These are phyloP conservation scores for Cyclopterus lumpus DNA, from an alignment of 2,797 vertebrate species.

Conservation along the genomic window DNA sequence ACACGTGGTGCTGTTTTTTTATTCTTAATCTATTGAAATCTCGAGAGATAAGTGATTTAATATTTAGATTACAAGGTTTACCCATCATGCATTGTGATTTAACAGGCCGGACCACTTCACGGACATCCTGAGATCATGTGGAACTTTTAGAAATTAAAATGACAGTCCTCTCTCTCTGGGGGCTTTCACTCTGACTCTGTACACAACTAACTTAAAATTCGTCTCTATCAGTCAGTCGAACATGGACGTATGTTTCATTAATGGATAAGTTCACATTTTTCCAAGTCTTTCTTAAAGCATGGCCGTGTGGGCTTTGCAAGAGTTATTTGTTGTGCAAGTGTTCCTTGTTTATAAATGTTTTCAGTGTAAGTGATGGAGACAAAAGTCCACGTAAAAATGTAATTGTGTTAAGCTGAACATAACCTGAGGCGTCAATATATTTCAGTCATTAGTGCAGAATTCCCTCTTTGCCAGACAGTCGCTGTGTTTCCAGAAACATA, in stretches of 20 bases:
- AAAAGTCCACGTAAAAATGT: background rate
- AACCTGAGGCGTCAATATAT: background rate
- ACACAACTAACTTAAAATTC: slow-evolving; percentile 46
- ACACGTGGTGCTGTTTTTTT: slow-evolving; percentile 68
- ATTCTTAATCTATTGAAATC: slow-evolving; percentile 44
- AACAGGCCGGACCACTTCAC: slow-evolving; percentile 47
- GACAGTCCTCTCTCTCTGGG: slow-evolving; percentile 32
- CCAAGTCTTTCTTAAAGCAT: background rate
- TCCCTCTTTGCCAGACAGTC: background rate
- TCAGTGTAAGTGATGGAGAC: background rate
- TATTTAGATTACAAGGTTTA: slow-evolving; percentile 18
- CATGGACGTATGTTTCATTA: slow-evolving; percentile 42
- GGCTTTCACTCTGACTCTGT: slow-evolving; percentile 33
- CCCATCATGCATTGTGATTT: slow-evolving; percentile 40
- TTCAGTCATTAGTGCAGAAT: background rate
- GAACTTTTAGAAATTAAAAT: slow-evolving; percentile 11
- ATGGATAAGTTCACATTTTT: slow-evolving; percentile 37
- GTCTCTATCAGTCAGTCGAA: slow-evolving; percentile 52
- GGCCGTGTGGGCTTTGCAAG: background rate
- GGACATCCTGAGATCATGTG: slow-evolving; percentile 35
- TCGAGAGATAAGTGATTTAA: slow-evolving; percentile 8
- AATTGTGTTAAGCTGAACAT: background rate
- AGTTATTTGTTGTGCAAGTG: background rate
- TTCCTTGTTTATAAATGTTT: background rate
- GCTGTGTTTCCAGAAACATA: background rate